Evolutionary conservation across 1,140 invertebrate species (phyloP).

Genomic region (Brachionus rubens): DNA sequence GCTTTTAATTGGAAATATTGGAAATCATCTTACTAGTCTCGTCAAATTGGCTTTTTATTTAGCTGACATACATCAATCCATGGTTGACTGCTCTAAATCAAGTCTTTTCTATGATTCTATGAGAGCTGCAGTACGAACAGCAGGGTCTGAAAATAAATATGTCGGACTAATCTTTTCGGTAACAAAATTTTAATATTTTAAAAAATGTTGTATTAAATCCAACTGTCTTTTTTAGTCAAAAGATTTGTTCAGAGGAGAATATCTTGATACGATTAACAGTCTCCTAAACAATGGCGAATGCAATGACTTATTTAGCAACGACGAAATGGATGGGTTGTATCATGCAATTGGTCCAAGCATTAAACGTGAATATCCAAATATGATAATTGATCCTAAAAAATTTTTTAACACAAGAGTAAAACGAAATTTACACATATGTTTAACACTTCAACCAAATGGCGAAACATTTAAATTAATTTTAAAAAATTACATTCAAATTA

Average conservation of each 20-base stretch:
- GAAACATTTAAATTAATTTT: conserved; percentile 52
- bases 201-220: not conserved
- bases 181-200: not conserved
- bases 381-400: conserved; percentile 56
- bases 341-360: conserved; percentile 57
- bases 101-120: conserved; percentile 60
- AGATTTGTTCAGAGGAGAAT: conserved; percentile 54
- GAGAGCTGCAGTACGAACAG: conserved; percentile 56
- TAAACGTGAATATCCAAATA: conserved; percentile 56
- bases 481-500: conserved; percentile 57
- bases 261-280: conserved; percentile 59
- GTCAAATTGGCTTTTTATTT: conserved; percentile 58
- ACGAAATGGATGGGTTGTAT: conserved; percentile 59
- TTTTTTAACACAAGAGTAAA: conserved; percentile 58
- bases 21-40: conserved; percentile 55
- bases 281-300: conserved; percentile 58
- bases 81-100: conserved; percentile 55
- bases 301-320: conserved; percentile 59
- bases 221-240: conserved; percentile 50
- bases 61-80: conserved; percentile 55
- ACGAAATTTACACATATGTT: conserved; percentile 58
- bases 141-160: conserved; percentile 57
- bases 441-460: conserved; percentile 57
- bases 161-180: conserved; percentile 56
- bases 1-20: conserved; percentile 57